Evolutionary conservation across 2,888 invertebrate species (phyloP).

Genomic region (Pedicia rivosa): DNA sequence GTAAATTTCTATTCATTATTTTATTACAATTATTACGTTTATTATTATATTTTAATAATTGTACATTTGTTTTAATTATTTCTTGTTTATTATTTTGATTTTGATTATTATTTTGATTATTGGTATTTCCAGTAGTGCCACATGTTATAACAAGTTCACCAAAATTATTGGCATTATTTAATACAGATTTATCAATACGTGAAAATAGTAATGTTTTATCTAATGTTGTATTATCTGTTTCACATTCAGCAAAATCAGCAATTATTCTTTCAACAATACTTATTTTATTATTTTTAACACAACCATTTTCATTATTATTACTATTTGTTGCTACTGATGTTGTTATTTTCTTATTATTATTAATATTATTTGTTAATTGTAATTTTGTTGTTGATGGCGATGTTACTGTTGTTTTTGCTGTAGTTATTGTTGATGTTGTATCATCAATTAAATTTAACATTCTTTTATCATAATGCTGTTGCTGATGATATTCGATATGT

Average conservation of each 20-base stretch:
- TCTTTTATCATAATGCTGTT: too few relatives aligned
- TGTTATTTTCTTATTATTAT: slow-evolving; percentile 27
- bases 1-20: background rate
- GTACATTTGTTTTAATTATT: background rate
- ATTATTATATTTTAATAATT: background rate
- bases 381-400: slow-evolving; percentile 7
- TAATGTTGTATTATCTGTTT: slow-evolving; percentile 38
- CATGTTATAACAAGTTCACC: slow-evolving; percentile 37
- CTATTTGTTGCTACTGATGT: slow-evolving; percentile 21
- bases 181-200: slow-evolving; percentile 25
- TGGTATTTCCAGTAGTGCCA: slow-evolving; percentile 14
- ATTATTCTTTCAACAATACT: slow-evolving; percentile 43
- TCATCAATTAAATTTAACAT: too few relatives aligned
- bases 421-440: slow-evolving; percentile 10
- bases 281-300: slow-evolving; percentile 31
- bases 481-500: slow-evolving; percentile 6
- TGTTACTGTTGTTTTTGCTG: slow-evolving; percentile 10
- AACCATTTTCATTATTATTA: slow-evolving; percentile 3
- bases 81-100: background rate
- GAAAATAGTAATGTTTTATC: slow-evolving; percentile 32
- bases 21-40: too few relatives aligned
- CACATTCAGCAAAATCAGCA: slow-evolving; percentile 44
- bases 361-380: slow-evolving; percentile 12
- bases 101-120: slow-evolving; percentile 5
- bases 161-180: slow-evolving; percentile 22